phyloP scores from a whole-genome alignment of 2,888 invertebrate species.

The Trichacis sp. region DNA sequence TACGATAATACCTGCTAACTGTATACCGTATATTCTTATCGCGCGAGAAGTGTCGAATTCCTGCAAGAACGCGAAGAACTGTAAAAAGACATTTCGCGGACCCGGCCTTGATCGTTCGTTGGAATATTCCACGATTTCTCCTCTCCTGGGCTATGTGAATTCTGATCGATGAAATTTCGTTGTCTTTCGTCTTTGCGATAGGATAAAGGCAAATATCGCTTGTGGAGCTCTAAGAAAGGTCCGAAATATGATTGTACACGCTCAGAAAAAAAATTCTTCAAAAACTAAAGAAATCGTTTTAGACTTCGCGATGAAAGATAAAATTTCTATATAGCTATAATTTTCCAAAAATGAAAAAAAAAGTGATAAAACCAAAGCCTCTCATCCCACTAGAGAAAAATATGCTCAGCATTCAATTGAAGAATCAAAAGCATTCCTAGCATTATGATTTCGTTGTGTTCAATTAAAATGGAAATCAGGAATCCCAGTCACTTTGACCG shows the following conservation, averaged over 20 bases:
- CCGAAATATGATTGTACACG: constrained; percentile 29
- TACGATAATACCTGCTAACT: constrained; percentile 1
- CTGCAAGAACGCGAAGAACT: not conserved
- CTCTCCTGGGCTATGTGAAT: not conserved
- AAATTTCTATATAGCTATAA: too few species aligned
- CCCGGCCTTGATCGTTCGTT: constrained; percentile 28
- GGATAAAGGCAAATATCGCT: constrained; percentile 21
- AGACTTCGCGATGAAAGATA: too few species aligned
- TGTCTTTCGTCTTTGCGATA: not conserved
- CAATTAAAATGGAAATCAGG: constrained; percentile 68
- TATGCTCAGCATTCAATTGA: constrained; percentile 62
- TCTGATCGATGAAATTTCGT: not conserved
- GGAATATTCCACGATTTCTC: constrained; percentile 26
- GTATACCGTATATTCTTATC: constrained; percentile 2
- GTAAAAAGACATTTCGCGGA: constrained; percentile 3
- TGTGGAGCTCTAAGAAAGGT: constrained; percentile 38
- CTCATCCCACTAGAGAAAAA: constrained; percentile 18
- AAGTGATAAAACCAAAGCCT: not conserved
- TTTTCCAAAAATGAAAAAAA: too few species aligned
- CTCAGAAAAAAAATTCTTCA: too few species aligned
- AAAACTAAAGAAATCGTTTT: too few species aligned
- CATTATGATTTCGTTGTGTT: constrained; percentile 67
- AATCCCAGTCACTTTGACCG: constrained; percentile 46
- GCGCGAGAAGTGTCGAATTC: constrained; percentile 4
- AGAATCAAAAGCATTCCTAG: constrained; percentile 62